A percentile compares a stretch with the other conserved stretches of the same genome.
phyloP scores from a whole-genome alignment of 1,140 invertebrate species.

The Notospermus geniculatus region DNA sequence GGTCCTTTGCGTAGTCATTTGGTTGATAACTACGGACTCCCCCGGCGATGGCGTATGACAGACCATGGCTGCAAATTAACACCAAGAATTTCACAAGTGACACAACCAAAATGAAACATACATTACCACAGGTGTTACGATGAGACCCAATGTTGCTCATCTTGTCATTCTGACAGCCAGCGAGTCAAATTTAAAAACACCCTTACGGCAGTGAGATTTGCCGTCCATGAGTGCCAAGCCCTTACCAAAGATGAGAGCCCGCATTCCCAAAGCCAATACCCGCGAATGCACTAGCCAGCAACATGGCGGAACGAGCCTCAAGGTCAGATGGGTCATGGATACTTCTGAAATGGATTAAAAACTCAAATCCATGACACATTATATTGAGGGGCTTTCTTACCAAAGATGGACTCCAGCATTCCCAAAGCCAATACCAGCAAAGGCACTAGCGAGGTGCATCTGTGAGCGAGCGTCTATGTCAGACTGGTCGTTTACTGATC shows the following conservation, averaged over 20 bases:
- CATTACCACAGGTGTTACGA: neutral
- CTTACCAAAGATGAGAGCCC: constrained; percentile 14
- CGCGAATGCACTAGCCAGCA: constrained; percentile 53
- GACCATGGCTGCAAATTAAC: constrained; percentile 65
- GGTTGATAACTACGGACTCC: constrained; percentile 71
- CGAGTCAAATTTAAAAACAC: too few species aligned
- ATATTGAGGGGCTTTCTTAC: constrained; percentile 29
- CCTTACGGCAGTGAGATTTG: too few species aligned
- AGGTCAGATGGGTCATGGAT: too few species aligned
- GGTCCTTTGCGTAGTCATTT: constrained; percentile 63
- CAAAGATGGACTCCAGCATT: constrained; percentile 90
- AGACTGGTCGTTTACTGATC: constrained; percentile 75
- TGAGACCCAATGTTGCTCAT: neutral
- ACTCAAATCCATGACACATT: too few species aligned
- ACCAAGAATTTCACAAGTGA: too few species aligned
- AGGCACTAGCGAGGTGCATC: constrained; percentile 86
- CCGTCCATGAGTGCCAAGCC: too few species aligned
- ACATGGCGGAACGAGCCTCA: too few species aligned
- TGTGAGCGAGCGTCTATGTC: constrained; percentile 79
- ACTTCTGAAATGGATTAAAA: too few species aligned
- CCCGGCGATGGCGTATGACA: constrained; percentile 86
- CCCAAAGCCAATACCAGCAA: constrained; percentile 90
- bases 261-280: too few species aligned
- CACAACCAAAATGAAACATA: neutral
- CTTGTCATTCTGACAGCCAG: too few species aligned